A percentile compares a stretch with the other conserved stretches of the same genome.
Evolutionary conservation across 2,113 vertebrate genomes (phyloP).

Genomic region (Archocentrus centrarchus): DNA sequence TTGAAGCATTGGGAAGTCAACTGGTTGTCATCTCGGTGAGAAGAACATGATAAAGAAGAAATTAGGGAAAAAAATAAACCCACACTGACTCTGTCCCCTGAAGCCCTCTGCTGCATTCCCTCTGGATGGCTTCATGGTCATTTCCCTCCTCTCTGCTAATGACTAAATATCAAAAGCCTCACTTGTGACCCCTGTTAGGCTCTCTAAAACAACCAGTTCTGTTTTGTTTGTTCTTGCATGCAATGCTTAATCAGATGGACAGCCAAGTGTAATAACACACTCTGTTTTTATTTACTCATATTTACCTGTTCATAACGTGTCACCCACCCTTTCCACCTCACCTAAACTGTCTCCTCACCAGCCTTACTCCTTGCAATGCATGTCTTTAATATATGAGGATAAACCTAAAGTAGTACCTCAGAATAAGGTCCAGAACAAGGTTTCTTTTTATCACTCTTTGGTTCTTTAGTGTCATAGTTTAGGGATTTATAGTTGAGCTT

Average conservation of each 20-base stretch:
- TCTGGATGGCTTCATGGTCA: constrained; percentile 31
- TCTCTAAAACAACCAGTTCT: constrained; percentile 40
- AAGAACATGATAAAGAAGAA: constrained; percentile 51
- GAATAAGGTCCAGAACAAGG: background rate
- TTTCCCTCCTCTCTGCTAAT: constrained; percentile 32
- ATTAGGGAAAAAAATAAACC: constrained; percentile 10
- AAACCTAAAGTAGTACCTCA: background rate
- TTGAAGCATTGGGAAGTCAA: constrained; percentile 85
- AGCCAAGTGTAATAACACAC: constrained; percentile 27
- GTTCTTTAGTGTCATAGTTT: background rate
- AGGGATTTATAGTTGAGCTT: background rate
- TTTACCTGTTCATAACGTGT: constrained; percentile 19
- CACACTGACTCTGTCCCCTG: constrained; percentile 56
- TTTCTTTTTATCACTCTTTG: background rate
- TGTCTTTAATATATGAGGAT: constrained; percentile 24
- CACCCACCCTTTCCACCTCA: constrained; percentile 30
- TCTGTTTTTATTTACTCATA: constrained; percentile 25
- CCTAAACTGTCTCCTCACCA: constrained; percentile 31
- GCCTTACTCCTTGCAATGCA: constrained; percentile 29
- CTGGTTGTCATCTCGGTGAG: constrained; percentile 84
- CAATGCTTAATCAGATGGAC: constrained; percentile 20
- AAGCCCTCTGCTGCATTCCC: constrained; percentile 42
- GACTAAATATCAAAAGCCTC: constrained; percentile 45
- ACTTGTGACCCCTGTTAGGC: constrained; percentile 17
- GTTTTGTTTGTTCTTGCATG: constrained; percentile 65